phyloP scores from a whole-genome alignment of 2,113 vertebrate species.

The Ellobius talpinus region DNA sequence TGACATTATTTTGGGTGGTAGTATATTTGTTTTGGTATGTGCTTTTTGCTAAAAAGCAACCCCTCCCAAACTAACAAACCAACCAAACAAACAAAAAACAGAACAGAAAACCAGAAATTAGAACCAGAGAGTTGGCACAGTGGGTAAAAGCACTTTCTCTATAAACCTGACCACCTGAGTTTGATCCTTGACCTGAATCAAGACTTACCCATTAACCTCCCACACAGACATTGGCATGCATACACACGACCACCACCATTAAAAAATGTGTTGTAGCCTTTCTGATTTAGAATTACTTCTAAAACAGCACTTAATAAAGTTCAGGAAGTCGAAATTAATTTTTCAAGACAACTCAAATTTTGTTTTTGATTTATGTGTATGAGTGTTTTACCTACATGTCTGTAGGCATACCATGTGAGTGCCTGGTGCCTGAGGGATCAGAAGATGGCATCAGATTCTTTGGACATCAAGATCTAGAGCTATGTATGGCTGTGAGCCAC shows the following conservation, averaged over 20 bases:
- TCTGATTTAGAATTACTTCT: constrained; percentile 43
- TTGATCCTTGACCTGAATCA: not conserved
- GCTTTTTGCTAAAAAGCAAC: constrained; percentile 13
- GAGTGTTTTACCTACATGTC: not conserved
- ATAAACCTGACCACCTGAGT: not conserved
- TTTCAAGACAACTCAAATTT: not conserved
- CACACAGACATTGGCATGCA: not conserved
- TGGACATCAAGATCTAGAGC: not conserved
- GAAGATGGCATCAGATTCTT: not conserved
- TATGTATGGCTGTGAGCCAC: not conserved
- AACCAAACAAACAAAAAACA: not conserved
- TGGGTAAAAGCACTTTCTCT: not conserved
- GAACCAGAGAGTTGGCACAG: not conserved
- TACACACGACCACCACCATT: not conserved
- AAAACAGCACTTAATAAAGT: constrained; percentile 25
- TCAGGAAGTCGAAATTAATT: constrained; percentile 50
- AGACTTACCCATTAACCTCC: not conserved
- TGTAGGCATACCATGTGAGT: not conserved
- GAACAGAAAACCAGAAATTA: not conserved
- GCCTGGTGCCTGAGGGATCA: not conserved
- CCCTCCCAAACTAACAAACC: not conserved
- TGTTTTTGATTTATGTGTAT: not conserved
- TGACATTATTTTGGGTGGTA: not conserved
- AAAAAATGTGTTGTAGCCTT: not conserved
- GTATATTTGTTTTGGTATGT: constrained; percentile 50